A percentile compares a stretch with the other conserved stretches of the same genome.
phyloP scores from a whole-genome alignment of 2,113 vertebrate species.

The Embiotoca jacksoni region DNA sequence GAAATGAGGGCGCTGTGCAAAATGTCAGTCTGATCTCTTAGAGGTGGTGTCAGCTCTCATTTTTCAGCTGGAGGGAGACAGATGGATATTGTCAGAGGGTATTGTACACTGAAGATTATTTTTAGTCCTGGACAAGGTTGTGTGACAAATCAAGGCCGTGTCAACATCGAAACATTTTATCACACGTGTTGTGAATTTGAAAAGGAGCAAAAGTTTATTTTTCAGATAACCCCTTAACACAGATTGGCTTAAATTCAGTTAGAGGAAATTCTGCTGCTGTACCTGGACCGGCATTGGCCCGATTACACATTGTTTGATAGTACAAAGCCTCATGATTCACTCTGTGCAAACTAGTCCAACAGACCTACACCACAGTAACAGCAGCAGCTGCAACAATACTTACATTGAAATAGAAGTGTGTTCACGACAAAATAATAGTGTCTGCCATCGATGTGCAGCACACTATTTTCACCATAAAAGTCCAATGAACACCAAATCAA shows the following conservation, averaged over 20 bases:
- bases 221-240: neutral
- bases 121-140: neutral
- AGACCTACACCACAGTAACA: neutral
- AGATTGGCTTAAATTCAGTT: neutral
- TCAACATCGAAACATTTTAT: neutral
- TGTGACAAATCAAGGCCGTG: neutral
- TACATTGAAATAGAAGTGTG: neutral
- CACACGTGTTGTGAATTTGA: neutral
- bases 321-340: neutral
- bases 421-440: no score
- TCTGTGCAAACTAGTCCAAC: neutral
- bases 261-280: neutral
- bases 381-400: neutral
- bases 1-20: neutral
- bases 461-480: no score
- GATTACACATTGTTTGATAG: neutral
- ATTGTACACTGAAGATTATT: neutral
- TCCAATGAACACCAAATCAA: no score
- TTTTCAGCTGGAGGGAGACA: neutral
- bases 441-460: no score
- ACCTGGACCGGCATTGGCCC: no score
- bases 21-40: neutral
- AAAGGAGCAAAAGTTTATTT: constrained; percentile 6
- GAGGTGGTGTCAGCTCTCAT: neutral
- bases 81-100: neutral